These are phyloP conservation scores for Lasioglossum calceatum DNA, from an alignment of 2,888 invertebrate species.

Conservation along the genomic window DNA sequence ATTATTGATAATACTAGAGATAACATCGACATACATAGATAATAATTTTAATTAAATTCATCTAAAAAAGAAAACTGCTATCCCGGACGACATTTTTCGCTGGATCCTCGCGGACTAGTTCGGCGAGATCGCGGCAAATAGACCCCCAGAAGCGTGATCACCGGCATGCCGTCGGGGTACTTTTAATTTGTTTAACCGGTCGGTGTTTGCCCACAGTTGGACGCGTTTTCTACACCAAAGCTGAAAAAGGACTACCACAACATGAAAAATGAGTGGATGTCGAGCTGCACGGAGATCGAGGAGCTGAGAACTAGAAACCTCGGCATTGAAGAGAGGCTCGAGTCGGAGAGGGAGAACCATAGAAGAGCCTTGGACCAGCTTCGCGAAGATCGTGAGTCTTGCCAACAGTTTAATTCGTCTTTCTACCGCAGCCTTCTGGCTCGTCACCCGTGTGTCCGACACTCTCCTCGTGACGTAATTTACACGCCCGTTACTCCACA, in stretches of 20 bases:
- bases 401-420: constrained; percentile 62
- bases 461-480: constrained; percentile 31
- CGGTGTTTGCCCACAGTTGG: constrained; percentile 84
- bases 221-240: constrained; percentile 87
- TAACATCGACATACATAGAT: too few relatives aligned
- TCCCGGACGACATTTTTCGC: too few relatives aligned
- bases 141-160: not conserved
- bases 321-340: constrained; percentile 82
- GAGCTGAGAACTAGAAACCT: constrained; percentile 82
- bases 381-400: constrained; percentile 78
- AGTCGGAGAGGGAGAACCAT: constrained; percentile 82
- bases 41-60: too few relatives aligned
- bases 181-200: not conserved
- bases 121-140: not conserved
- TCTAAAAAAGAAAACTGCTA: too few relatives aligned
- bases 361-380: constrained; percentile 75
- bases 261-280: constrained; percentile 84
- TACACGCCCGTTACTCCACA: not conserved
- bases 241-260: constrained; percentile 85
- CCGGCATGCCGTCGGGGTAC: not conserved
- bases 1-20: too few relatives aligned
- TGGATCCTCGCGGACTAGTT: not conserved
- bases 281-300: constrained; percentile 85
- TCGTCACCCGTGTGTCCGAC: constrained; percentile 35
- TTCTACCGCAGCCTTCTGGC: constrained; percentile 52